Conservation (phyloP, 2,113 vertebrate genomes). For the Oreocharis arfaki region DNA sequence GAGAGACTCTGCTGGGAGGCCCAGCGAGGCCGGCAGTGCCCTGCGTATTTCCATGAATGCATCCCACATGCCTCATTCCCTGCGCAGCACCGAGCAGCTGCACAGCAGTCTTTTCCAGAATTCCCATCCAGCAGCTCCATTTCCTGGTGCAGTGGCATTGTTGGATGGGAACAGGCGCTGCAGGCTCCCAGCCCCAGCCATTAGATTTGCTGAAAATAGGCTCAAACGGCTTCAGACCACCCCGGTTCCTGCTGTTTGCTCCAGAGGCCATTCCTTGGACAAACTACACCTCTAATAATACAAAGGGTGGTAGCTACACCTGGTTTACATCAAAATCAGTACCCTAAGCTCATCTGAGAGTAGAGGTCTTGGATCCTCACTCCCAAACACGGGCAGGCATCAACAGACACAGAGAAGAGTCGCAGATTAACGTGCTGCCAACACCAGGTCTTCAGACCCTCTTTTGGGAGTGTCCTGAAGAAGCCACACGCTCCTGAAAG, state of each 20-base stretch:
- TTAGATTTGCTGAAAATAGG: constrained; percentile 10
- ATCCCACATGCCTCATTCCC: constrained; percentile 16
- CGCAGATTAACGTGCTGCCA: background rate
- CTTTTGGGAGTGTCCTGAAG: background rate
- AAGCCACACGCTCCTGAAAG: rapidly evolving
- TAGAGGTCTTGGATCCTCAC: background rate
- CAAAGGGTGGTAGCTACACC: background rate
- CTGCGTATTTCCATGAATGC: background rate
- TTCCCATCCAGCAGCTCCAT: constrained; percentile 11
- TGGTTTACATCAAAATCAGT: background rate
- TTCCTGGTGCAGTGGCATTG: constrained; percentile 21
- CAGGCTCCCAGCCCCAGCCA: background rate
- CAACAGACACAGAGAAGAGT: background rate
- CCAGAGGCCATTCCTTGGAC: background rate
- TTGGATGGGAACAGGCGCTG: background rate
- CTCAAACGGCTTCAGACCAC: background rate
- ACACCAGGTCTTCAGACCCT: background rate
- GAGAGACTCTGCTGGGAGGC: background rate
- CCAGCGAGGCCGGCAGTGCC: background rate
- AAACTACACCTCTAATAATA: background rate
- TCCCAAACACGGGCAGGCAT: background rate
- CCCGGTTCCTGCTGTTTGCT: background rate
- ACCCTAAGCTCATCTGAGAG: background rate
- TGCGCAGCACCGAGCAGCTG: background rate
- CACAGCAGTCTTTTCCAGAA: constrained; percentile 26